Percentiles rank a stretch among this genome's conserved stretches.
phyloP scores from a whole-genome alignment of 2,113 vertebrate genomes.

The Sinocyclocheilus rhinocerous region DNA sequence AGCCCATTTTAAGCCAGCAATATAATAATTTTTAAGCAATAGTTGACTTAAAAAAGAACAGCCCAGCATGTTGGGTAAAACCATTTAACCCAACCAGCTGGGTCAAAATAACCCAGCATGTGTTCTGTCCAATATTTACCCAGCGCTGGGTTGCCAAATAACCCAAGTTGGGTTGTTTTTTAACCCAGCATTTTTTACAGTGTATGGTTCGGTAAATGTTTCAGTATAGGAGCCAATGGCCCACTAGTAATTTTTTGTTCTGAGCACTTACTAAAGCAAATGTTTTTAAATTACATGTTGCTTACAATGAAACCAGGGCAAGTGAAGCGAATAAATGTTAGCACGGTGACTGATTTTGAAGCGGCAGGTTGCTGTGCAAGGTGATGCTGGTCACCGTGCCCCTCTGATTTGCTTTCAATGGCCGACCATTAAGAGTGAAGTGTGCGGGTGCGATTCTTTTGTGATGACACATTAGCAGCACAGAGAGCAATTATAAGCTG shows the following conservation, averaged over 20 bases:
- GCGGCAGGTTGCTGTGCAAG: background rate
- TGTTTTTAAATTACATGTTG: background rate
- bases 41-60: too few relatives aligned
- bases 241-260: background rate
- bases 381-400: background rate
- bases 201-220: background rate
- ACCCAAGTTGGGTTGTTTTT: too few relatives aligned
- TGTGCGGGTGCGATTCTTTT: slow-evolving; percentile 58
- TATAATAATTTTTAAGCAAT: too few relatives aligned
- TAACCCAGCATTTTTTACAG: too few relatives aligned
- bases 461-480: slow-evolving; percentile 73
- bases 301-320: background rate
- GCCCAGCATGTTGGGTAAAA: too few relatives aligned
- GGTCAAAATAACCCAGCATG: too few relatives aligned
- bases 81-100: too few relatives aligned
- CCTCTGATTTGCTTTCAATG: slow-evolving; percentile 49
- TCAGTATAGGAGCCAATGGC: background rate
- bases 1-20: too few relatives aligned
- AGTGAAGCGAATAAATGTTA: background rate
- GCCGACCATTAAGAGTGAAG: slow-evolving; percentile 58
- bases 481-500: slow-evolving; percentile 74
- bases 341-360: background rate
- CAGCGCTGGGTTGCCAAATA: too few relatives aligned
- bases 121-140: too few relatives aligned
- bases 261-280: background rate